Percentiles rank a stretch among this genome's conserved stretches.
Evolutionary conservation across 2,888 invertebrate species (phyloP).

Genomic region (Buathra laborator): DNA sequence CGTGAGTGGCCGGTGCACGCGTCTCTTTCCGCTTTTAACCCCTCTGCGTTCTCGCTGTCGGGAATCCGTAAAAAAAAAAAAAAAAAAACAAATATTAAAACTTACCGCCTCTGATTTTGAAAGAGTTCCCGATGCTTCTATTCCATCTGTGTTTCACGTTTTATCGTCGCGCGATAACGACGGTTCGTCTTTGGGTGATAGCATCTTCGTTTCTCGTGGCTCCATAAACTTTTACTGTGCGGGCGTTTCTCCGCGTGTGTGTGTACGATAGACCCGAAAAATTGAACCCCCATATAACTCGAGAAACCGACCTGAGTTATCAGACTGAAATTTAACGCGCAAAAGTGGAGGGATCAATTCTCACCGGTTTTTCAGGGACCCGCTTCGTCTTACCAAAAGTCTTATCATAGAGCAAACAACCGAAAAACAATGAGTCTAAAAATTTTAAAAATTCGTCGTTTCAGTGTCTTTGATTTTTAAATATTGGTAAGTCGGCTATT

Average conservation of each 20-base stretch:
- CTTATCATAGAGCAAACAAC: too few species aligned
- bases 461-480: too few species aligned
- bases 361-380: too few species aligned
- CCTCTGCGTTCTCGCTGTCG: slow-evolving; percentile 64
- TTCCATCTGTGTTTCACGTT: slow-evolving; percentile 32
- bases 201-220: slow-evolving; percentile 81
- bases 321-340: too few species aligned
- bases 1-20: slow-evolving; percentile 68
- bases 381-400: background rate
- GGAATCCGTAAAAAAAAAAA: slow-evolving; percentile 79
- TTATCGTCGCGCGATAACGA: slow-evolving; percentile 77
- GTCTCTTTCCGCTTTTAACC: slow-evolving; percentile 64
- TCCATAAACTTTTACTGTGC: slow-evolving; percentile 82
- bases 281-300: background rate
- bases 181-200: slow-evolving; percentile 78
- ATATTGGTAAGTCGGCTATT: too few species aligned
- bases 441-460: too few species aligned
- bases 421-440: too few species aligned
- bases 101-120: slow-evolving; percentile 46
- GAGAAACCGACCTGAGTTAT: too few species aligned
- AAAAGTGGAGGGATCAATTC: too few species aligned
- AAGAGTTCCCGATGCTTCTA: slow-evolving; percentile 33
- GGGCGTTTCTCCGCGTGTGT: slow-evolving; percentile 14
- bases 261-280: background rate
- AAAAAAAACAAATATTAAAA: slow-evolving; percentile 80